Evolutionary conservation across 2,113 vertebrate genomes (phyloP), one percentile per base, ranked within the genome.

Genomic region (Nothoprocta pentlandii): DNA sequence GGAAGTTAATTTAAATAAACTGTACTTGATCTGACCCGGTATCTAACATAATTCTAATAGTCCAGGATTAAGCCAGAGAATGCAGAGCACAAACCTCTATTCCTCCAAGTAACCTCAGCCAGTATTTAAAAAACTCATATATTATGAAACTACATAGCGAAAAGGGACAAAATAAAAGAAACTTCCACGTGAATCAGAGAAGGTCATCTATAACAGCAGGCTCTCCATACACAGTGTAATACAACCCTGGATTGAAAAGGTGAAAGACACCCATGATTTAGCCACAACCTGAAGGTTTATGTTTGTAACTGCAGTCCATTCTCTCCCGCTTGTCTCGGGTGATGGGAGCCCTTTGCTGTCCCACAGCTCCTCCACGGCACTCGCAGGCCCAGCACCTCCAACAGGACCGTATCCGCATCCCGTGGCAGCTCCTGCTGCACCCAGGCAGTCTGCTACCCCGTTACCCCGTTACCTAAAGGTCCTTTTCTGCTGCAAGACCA

Each of bases 131-230:
- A 80, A n/a, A 20, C 19, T 8, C 7, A 26, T 8, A 13, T 0
- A 0, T 32, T 49, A 75, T 59, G 36, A n/a, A 78, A 76, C 5
- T 16, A 14, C 0, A 6, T 36, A 26, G 9, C 30, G 4, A 78
- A 28, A 92, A 83, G 64, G 10, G 23, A 51, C 2, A 4, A 54
- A 88, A 86, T 16, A 21, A 56, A 51, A 71, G 42, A 51, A 80
- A 64, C 23, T 88, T 79, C 32, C 47, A 8, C 39, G 54, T 49
- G 8, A 83, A 74, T 22, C 15, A 11, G 20, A 32, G 30, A 87
- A 26, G 77, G 7, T 42, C 41, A 70, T 10, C 36, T 93, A 67
- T 64, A 16, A 78, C 46, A 89, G 34, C 59, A 67, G 5, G 56
- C 14, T 85, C 36, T 19, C 36, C 62, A 93, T 87, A 62, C 28